These are phyloP conservation scores for Myioborus miniatus DNA, from an alignment of 2,797 vertebrate genomes.

Conservation along the genomic window DNA sequence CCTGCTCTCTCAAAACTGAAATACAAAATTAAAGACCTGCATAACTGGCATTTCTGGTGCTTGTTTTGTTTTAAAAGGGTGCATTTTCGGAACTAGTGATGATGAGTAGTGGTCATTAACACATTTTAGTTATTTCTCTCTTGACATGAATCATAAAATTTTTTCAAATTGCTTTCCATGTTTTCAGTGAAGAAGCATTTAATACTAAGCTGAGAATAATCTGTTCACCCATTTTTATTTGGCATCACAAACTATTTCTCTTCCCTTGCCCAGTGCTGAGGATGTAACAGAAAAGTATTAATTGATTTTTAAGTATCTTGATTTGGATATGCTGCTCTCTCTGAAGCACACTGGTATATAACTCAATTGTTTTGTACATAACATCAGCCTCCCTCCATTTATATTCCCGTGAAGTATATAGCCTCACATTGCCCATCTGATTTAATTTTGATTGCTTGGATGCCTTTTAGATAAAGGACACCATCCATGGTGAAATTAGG, in stretches of 20 bases:
- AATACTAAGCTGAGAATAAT: background rate
- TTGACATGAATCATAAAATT: background rate
- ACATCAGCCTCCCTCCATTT: slow-evolving; percentile 46
- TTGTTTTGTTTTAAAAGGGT: background rate
- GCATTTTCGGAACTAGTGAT: background rate
- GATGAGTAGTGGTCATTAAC: background rate
- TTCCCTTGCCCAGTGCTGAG: background rate
- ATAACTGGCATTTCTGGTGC: background rate
- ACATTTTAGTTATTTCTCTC: background rate
- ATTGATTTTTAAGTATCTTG: background rate
- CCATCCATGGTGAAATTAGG: slow-evolving; percentile 54
- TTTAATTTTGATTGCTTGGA: slow-evolving; percentile 64
- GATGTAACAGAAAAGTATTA: background rate
- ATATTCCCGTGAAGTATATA: slow-evolving; percentile 42
- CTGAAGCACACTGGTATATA: slow-evolving; percentile 2
- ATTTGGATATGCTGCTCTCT: slow-evolving; percentile 11
- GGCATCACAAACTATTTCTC: background rate
- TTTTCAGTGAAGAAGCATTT: background rate
- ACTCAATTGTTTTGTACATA: slow-evolving; percentile 46
- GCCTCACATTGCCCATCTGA: slow-evolving; percentile 52
- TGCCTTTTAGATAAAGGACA: slow-evolving; percentile 69
- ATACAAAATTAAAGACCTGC: background rate
- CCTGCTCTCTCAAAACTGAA: background rate
- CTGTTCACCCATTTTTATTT: background rate
- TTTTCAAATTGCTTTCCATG: background rate